phyloP scores from a whole-genome alignment of 2,888 invertebrate genomes.

The Deilephila elpenor region DNA sequence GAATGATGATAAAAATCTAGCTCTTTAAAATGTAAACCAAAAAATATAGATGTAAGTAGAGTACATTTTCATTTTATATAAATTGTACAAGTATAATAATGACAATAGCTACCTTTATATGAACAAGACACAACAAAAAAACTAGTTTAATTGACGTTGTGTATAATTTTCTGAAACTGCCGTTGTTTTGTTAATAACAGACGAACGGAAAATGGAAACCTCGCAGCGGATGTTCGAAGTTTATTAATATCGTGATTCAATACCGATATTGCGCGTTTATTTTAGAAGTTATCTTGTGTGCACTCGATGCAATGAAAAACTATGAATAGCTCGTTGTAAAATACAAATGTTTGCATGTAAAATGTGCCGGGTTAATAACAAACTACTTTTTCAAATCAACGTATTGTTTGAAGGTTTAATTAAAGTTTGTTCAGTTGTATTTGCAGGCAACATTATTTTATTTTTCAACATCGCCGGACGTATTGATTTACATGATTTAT shows the following conservation, averaged over 20 bases:
- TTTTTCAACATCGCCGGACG: background rate
- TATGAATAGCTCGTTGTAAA: background rate
- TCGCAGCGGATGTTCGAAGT: background rate
- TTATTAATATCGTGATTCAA: conserved; percentile 16
- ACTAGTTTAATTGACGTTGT: no score
- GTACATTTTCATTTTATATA: no score
- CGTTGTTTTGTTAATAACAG: conserved; percentile 17
- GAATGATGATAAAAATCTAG: no score
- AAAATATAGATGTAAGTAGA: no score
- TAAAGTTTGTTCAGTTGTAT: background rate
- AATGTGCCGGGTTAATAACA: background rate
- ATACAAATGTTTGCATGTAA: background rate
- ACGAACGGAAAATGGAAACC: conserved; percentile 29
- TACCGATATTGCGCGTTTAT: conserved; percentile 6
- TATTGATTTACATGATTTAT: background rate
- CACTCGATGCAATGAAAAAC: conserved; percentile 1
- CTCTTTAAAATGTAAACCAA: no score
- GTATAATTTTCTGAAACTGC: background rate
- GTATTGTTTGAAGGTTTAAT: background rate
- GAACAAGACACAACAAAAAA: no score
- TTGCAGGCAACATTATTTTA: background rate
- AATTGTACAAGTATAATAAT: no score
- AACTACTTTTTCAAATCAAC: background rate
- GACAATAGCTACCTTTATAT: no score
- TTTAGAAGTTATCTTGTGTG: conserved; percentile 16